Percentiles rank a stretch among this genome's conserved stretches.
These are phyloP conservation scores for Synodontis membranacea DNA, from an alignment of 2,113 vertebrate genomes.

Conservation along the genomic window DNA sequence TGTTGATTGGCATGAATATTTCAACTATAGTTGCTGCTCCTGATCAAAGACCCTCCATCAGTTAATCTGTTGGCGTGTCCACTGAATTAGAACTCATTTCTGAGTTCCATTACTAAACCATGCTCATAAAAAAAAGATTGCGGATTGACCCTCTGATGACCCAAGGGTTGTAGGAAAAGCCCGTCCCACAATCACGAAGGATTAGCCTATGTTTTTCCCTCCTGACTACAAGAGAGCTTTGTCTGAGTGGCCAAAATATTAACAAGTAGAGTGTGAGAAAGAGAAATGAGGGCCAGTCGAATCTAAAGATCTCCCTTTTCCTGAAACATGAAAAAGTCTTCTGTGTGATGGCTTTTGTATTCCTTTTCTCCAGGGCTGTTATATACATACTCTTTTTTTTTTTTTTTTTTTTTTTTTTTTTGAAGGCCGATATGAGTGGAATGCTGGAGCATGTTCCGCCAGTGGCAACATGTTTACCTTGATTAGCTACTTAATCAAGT, in stretches of 20 bases:
- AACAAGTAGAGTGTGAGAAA: background rate
- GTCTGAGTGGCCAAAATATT: constrained; percentile 30
- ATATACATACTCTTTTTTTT: constrained; percentile 23
- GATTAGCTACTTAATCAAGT: constrained; percentile 33
- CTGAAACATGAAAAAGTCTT: constrained; percentile 6
- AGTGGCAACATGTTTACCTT: constrained; percentile 16
- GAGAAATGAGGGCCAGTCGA: background rate
- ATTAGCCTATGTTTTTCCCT: constrained; percentile 37
- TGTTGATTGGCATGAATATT: constrained; percentile 34
- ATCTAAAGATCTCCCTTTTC: constrained; percentile 13
- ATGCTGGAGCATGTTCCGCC: background rate
- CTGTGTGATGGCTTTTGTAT: background rate
- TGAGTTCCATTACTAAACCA: constrained; percentile 31
- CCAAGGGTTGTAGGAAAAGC: constrained; percentile 26
- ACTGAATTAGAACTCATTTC: constrained; percentile 30
- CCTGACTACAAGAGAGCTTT: constrained; percentile 40
- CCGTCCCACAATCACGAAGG: constrained; percentile 37
- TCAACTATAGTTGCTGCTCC: constrained; percentile 34
- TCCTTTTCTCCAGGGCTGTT: background rate
- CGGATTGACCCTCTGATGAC: constrained; percentile 3
- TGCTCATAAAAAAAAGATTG: constrained; percentile 18
- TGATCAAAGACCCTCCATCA: constrained; percentile 46
- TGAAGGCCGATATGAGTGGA: background rate
- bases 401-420: constrained; percentile 9
- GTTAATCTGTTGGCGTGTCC: constrained; percentile 26